Evolutionary conservation across 2,113 vertebrate species (phyloP).

Genomic region (Craseonycteris thonglongyai): DNA sequence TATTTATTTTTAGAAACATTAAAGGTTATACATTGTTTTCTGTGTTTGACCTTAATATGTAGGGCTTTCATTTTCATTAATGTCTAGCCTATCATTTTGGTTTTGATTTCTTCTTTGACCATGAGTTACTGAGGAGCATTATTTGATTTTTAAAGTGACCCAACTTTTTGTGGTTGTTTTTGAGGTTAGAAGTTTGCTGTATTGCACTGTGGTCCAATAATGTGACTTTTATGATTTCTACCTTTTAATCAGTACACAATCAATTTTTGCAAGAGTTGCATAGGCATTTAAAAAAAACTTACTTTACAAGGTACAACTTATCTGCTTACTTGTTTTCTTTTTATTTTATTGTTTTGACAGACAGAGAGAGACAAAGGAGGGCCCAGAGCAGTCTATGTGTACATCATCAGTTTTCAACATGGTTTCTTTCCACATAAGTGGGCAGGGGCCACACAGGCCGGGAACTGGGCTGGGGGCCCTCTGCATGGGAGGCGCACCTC

Average conservation of each 20-base stretch:
- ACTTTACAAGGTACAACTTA: background rate
- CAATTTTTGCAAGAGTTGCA: background rate
- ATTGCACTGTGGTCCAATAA: background rate
- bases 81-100: conserved; percentile 11
- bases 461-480: too few relatives aligned
- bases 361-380: too few relatives aligned
- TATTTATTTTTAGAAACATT: conserved; percentile 19
- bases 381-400: too few relatives aligned
- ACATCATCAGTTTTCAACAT: too few relatives aligned
- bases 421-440: too few relatives aligned
- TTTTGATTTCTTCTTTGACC: conserved; percentile 14
- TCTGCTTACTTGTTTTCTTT: background rate
- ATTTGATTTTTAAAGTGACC: background rate
- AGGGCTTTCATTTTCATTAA: conserved; percentile 19
- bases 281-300: background rate
- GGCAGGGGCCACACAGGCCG: too few relatives aligned
- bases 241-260: background rate
- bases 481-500: too few relatives aligned
- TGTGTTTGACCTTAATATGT: background rate
- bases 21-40: conserved; percentile 10
- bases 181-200: background rate
- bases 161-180: background rate
- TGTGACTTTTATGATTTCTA: conserved; percentile 21
- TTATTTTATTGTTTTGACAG: too few relatives aligned
- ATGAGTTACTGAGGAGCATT: conserved; percentile 2